These are phyloP conservation scores for Numenius phaeopus DNA, from an alignment of 2,797 vertebrate species.

Conservation along the genomic window DNA sequence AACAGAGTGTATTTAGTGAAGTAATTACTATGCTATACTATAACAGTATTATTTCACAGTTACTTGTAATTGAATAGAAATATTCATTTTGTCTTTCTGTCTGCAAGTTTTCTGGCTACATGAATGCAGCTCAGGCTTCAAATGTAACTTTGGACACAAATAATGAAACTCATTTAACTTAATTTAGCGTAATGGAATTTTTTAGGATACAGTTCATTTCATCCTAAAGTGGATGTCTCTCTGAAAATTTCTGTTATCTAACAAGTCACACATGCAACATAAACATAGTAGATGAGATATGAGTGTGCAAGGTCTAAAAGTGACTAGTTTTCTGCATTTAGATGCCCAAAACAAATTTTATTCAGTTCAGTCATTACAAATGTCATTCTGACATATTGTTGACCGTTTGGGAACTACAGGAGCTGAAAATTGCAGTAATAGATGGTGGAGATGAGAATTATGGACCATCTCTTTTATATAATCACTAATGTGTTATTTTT, in stretches of 20 bases:
- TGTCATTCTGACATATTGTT: neutral
- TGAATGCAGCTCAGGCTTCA: neutral
- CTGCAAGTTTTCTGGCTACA: neutral
- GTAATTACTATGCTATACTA: neutral
- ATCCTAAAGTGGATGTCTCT: neutral
- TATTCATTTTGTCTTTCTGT: neutral
- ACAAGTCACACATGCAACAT: neutral
- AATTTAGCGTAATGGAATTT: neutral
- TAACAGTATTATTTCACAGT: neutral
- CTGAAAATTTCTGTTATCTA: constrained; percentile 27
- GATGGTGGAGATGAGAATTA: neutral
- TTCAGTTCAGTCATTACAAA: neutral
- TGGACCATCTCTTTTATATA: neutral
- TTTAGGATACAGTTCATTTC: constrained; percentile 25
- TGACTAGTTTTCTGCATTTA: neutral
- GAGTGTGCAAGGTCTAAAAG: neutral
- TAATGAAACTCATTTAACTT: constrained; percentile 12
- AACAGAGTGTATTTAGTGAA: neutral
- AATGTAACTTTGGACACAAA: constrained; percentile 8
- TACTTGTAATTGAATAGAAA: neutral
- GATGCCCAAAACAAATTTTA: constrained; percentile 7
- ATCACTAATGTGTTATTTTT: neutral
- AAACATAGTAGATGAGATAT: neutral
- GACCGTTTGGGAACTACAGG: neutral
- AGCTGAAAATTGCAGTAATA: constrained; percentile 33